A percentile compares a stretch with the other conserved stretches of the same genome.
These are phyloP conservation scores for Pseudolycoriella hygida DNA, from an alignment of 2,888 invertebrate genomes.

Conservation along the genomic window DNA sequence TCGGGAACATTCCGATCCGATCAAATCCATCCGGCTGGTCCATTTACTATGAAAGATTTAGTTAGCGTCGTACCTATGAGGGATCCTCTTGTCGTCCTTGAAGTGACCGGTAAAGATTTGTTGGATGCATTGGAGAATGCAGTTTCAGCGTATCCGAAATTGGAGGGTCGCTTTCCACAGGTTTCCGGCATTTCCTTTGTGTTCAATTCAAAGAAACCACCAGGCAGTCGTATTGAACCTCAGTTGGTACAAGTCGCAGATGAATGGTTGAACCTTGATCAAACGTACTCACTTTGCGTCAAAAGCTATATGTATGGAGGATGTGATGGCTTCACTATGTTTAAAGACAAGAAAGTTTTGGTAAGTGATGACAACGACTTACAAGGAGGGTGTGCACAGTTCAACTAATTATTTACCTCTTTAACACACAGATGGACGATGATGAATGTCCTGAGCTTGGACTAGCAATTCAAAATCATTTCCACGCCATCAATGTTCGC, in stretches of 20 bases:
- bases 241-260: constrained; percentile 68
- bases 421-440: constrained; percentile 58
- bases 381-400: background rate
- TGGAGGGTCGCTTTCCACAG: constrained; percentile 81
- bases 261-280: constrained; percentile 53
- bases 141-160: constrained; percentile 67
- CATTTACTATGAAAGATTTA: constrained; percentile 69
- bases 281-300: constrained; percentile 58
- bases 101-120: constrained; percentile 49
- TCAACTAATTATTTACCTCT: constrained; percentile 5
- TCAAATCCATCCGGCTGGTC: constrained; percentile 55
- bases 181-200: constrained; percentile 59
- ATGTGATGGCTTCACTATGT: constrained; percentile 70
- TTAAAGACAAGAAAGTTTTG: constrained; percentile 53
- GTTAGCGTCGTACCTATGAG: constrained; percentile 71
- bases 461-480: constrained; percentile 75
- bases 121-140: constrained; percentile 65
- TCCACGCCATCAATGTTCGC: constrained; percentile 67
- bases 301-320: constrained; percentile 68
- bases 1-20: constrained; percentile 44
- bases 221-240: constrained; percentile 51
- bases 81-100: constrained; percentile 63
- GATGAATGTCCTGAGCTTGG: constrained; percentile 75
- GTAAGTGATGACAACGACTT: constrained; percentile 31
- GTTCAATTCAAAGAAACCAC: constrained; percentile 50